Evolutionary conservation across 2,113 vertebrate genomes (phyloP).

Genomic region (Ceyx margarethae): DNA sequence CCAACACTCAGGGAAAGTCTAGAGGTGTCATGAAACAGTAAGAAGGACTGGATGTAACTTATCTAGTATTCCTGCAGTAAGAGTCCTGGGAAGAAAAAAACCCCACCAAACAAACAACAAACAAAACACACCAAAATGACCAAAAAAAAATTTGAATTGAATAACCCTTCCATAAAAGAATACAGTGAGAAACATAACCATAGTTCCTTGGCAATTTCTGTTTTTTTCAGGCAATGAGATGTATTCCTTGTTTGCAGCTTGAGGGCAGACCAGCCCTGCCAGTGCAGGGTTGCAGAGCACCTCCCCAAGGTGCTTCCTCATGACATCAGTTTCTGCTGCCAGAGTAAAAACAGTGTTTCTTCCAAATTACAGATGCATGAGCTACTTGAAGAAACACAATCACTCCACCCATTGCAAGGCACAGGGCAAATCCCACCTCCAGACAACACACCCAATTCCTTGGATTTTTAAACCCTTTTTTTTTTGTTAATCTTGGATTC

Average conservation of each 20-base stretch:
- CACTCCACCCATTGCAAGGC: neutral
- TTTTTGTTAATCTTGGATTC: neutral
- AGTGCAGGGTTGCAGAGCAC: neutral
- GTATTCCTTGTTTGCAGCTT: neutral
- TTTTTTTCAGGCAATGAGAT: neutral
- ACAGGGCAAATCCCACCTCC: neutral
- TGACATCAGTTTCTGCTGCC: neutral
- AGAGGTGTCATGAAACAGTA: neutral
- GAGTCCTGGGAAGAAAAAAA: neutral
- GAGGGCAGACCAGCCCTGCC: conserved; percentile 5
- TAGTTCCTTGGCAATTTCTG: neutral
- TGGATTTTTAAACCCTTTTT: neutral
- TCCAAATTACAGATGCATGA: neutral
- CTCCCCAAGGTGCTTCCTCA: neutral
- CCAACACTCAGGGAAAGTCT: neutral
- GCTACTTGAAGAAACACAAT: neutral
- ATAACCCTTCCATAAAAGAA: neutral
- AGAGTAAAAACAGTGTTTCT: neutral
- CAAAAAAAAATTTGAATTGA: neutral
- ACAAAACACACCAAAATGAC: too few species aligned
- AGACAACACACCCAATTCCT: neutral
- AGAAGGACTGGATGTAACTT: neutral
- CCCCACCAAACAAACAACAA: too few species aligned
- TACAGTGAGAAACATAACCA: neutral
- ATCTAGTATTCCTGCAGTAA: neutral